A percentile compares a stretch with the other conserved stretches of the same genome.
Evolutionary conservation across 2,113 vertebrate genomes (phyloP).

Genomic region (Pluvianellus socialis): DNA sequence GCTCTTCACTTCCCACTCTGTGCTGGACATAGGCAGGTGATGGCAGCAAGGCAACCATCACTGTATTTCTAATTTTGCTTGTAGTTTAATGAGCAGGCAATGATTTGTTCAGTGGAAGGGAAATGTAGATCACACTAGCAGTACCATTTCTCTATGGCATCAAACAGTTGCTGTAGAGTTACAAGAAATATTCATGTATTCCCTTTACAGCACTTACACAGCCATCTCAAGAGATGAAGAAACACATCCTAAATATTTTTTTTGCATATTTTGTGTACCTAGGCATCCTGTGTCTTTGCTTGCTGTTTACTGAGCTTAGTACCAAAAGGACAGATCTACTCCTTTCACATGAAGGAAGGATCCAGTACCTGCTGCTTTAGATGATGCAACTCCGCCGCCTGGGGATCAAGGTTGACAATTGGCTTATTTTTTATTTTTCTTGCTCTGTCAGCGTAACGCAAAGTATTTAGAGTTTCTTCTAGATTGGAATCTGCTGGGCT

Average conservation of each 20-base stretch:
- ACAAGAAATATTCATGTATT: not conserved
- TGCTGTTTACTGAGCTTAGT: not conserved
- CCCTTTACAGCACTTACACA: not conserved
- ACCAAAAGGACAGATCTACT: not conserved
- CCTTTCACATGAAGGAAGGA: not conserved
- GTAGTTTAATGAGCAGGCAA: not conserved
- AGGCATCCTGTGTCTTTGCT: not conserved
- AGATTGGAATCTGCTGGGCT: slow-evolving; percentile 97
- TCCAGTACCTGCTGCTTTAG: slow-evolving; percentile 89
- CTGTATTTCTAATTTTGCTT: not conserved
- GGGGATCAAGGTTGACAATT: slow-evolving; percentile 89
- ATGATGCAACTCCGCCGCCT: slow-evolving; percentile 82
- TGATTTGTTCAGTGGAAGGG: not conserved
- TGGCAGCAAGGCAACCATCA: not conserved
- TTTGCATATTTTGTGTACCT: not conserved
- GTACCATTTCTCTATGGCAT: not conserved
- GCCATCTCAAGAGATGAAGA: not conserved
- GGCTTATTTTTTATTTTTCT: slow-evolving; percentile 98
- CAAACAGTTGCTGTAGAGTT: not conserved
- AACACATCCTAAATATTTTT: rapidly evolving
- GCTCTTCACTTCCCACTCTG: not conserved
- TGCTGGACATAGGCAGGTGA: not conserved
- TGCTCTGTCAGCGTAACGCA: slow-evolving; percentile 94
- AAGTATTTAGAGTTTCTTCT: slow-evolving; percentile 95
- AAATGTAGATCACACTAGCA: not conserved